A percentile compares a stretch with the other conserved stretches of the same genome.
phyloP scores from a whole-genome alignment of 2,888 invertebrate genomes.

The Sclerodermus sp. region DNA sequence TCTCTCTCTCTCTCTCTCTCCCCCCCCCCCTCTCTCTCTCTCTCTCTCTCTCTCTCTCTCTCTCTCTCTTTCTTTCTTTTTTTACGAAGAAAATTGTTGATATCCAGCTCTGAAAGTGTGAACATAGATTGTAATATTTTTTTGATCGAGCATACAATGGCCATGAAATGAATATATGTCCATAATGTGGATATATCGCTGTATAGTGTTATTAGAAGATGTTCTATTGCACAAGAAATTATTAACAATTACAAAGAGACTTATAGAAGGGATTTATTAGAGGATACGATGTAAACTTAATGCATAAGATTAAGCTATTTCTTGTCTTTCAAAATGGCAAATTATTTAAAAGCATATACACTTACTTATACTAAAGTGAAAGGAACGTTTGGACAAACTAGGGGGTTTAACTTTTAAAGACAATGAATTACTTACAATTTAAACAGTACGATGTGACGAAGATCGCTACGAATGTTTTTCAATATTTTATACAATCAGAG shows the following conservation, averaged over 20 bases:
- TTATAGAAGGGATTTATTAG: neutral
- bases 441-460: no score
- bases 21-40: no score
- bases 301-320: no score
- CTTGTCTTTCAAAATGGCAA: no score
- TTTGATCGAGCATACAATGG: constrained; percentile 43
- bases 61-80: neutral
- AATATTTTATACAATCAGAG: constrained; percentile 6
- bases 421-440: no score
- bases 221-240: constrained; percentile 15
- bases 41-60: no score
- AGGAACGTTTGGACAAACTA: no score
- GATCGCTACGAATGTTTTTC: neutral
- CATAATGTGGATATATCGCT: constrained; percentile 21
- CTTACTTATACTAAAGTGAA: no score
- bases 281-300: neutral
- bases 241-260: constrained; percentile 13
- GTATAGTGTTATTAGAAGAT: constrained; percentile 8
- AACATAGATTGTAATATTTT: constrained; percentile 28
- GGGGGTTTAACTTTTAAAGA: no score
- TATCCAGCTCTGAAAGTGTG: constrained; percentile 33
- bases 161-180: constrained; percentile 23
- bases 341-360: no score
- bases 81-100: constrained; percentile 1
- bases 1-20: no score